Base-by-base conservation (phyloP, 2,888 invertebrate genomes). In the Trissolcus brochymenae region DNA sequence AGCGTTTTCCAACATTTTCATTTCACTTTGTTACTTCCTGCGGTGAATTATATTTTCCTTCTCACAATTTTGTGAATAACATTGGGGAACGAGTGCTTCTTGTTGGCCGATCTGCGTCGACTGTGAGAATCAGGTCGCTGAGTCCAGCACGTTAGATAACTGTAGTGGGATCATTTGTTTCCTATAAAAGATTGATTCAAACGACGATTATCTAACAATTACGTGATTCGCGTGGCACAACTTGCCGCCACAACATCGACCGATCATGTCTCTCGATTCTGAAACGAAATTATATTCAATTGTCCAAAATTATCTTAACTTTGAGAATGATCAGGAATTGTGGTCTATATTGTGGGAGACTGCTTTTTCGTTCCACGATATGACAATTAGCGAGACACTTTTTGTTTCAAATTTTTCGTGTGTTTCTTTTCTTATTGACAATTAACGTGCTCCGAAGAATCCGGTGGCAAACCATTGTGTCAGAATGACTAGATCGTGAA, bases 121-220 rank as follows among this genome's bases (percentile, higher is more conserved):
- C 80, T 84, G 84, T 87, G 87, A 82, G 87, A 87, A 87, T 71
- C 81, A 80, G 83, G 84, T 81, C 84, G 79, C 14, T 41, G 9
- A 78, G 70, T 65, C 68, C 74, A 79, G 73, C 73, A 19, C 61
- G 66, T 79, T 74, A 71, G 79, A 79, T 73, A 79, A 79, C 29
- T 57, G 61, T 65, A 60, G 61, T 60, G 53, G 66, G 68, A 71
- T 59, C 57, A 60, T 71, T 76, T 71, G 76, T 79, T 76, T 78
- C 66, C 78, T 71, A 74, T 78, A 67, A 73, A n/a, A 74, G 74
- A 81, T 82, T 81, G 77, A 80, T 81, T 80, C 77, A 65, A 77
- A 66, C 56, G 61, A 60, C 65, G 77, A 84, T 85, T 84, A 80
- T 76, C 51, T 61, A 67, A 73, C 80, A 82, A 84, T 84, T 81